Base-by-base conservation (phyloP, 1,140 invertebrate species). In the Drosophila trapezifrons region DNA sequence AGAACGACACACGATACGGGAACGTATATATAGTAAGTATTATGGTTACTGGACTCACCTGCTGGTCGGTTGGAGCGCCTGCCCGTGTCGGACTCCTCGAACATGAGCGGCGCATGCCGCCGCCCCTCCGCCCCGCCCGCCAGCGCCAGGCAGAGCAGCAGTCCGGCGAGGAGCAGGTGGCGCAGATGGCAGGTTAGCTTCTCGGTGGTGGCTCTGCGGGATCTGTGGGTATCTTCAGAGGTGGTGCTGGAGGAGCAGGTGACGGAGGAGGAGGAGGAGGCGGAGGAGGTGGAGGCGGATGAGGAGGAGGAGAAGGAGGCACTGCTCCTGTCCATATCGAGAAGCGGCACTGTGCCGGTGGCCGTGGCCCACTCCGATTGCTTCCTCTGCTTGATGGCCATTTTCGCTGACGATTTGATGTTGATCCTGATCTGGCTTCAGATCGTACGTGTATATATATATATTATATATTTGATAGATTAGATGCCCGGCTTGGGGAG, bases 31-130 rank as follows among this genome's bases (percentile, higher is more conserved):
- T 25, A 46, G 12, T 37, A 38, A 38, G 20, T n/a, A 45, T 47
- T 57, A 55, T 40, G 35, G 29, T 25, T 40, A 25, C 20, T 51
- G 47, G 45, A 91, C 90, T 91, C 83, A 91, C 90, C 90, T 57
- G 90, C 90, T 81, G 90, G 90, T 76, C 90, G 51, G 64, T 91
- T 91, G 71, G 89, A 86, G 22, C 90, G 86, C 25, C 90, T 76
- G 54, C 75, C 85, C 43, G 87, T 84, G 40, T 90, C 90, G 51
- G 84, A 57, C 72, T 91, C 90, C 76, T 91, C 90, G 37, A 91
- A 73, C 75, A 91, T 73, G 49, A 91, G 75, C 51, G 90, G 90
- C 17, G 90, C 79, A 70, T 91, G 90, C 57, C 87, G 87, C 43
- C 90, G 78, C 47, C 80, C 90, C 56, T 80, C 75, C 17, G 82